Percentiles rank a stretch among this genome's conserved stretches.
phyloP scores from a whole-genome alignment of 2,797 vertebrate genomes.

The Mus spretus region DNA sequence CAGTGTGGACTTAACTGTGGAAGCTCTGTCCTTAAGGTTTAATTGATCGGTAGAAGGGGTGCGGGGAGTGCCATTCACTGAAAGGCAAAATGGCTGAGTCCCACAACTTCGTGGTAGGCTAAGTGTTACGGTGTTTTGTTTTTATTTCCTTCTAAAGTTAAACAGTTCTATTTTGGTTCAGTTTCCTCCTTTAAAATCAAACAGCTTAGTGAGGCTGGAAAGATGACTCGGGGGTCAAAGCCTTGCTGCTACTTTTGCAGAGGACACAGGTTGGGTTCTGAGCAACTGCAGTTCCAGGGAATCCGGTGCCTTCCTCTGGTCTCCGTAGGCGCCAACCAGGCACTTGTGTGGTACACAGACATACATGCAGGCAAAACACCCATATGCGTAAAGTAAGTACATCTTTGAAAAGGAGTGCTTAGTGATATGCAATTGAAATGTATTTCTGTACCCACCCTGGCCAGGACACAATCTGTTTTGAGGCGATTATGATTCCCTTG shows the following conservation, averaged over 20 bases:
- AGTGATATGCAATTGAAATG: neutral
- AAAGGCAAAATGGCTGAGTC: conserved; percentile 16
- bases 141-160: neutral
- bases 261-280: neutral
- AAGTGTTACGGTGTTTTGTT: neutral
- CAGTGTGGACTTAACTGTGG: conserved; percentile 41
- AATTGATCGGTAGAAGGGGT: neutral
- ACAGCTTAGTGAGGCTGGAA: neutral
- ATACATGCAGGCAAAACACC: neutral
- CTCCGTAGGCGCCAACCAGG: neutral
- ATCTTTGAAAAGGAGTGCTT: neutral
- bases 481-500: neutral
- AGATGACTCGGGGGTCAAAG: neutral
- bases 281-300: neutral
- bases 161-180: conserved; percentile 24
- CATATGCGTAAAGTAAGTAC: neutral
- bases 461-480: conserved; percentile 44
- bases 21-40: conserved; percentile 36
- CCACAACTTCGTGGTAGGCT: neutral
- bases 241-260: neutral
- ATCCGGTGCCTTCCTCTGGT: neutral
- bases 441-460: neutral
- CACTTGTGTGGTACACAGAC: neutral
- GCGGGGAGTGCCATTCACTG: neutral
- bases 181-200: conserved; percentile 19